These are phyloP conservation scores for Mobula hypostoma DNA, from an alignment of 2,113 vertebrate species.

Conservation along the genomic window DNA sequence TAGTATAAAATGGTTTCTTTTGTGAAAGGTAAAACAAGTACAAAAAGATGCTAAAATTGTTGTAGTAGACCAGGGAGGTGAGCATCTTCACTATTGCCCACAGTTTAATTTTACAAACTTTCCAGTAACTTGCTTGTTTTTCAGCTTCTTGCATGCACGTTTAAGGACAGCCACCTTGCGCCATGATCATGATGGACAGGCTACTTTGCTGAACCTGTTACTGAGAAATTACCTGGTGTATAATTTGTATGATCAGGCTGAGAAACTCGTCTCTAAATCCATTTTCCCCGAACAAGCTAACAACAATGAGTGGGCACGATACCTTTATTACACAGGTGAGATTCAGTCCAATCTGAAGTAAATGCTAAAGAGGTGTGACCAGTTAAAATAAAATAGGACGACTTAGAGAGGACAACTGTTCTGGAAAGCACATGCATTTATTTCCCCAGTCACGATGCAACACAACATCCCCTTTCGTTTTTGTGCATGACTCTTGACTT, in stretches of 20 bases:
- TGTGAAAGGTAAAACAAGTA: background rate
- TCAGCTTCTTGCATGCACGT: constrained; percentile 80
- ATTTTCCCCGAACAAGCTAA: constrained; percentile 93
- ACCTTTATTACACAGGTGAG: constrained; percentile 94
- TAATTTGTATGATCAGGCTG: constrained; percentile 92
- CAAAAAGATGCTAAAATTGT: background rate
- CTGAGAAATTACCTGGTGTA: constrained; percentile 93
- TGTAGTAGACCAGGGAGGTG: background rate
- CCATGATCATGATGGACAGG: constrained; percentile 87
- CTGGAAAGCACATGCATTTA: background rate
- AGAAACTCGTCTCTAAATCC: constrained; percentile 93
- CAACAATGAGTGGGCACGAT: constrained; percentile 98
- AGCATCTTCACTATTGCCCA: background rate
- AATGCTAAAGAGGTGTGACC: background rate
- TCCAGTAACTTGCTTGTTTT: background rate
- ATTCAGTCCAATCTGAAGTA: background rate
- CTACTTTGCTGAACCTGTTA: constrained; percentile 87
- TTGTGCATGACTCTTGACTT: background rate
- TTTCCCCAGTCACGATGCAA: background rate
- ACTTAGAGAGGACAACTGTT: background rate
- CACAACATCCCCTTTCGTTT: background rate
- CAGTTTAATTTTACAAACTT: background rate
- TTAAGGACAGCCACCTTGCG: constrained; percentile 86
- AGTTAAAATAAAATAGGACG: background rate
- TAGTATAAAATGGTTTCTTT: background rate